These are phyloP conservation scores for Heteromormyrus szaboi DNA, from an alignment of 2,797 vertebrate genomes.

Conservation along the genomic window DNA sequence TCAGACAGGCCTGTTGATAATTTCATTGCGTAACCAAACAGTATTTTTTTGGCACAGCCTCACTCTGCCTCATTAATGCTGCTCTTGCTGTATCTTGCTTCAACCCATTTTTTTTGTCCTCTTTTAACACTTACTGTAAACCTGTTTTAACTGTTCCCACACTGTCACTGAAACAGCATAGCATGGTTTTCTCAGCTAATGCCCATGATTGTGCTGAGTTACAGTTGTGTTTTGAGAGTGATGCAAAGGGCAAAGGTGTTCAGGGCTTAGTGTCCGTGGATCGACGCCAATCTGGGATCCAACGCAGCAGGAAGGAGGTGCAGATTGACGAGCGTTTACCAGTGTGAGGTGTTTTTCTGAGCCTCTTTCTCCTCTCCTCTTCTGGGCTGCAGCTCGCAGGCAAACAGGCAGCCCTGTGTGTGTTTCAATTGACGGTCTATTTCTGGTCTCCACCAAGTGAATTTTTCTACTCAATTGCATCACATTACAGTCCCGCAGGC, in stretches of 20 bases:
- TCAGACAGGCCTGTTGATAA: background rate
- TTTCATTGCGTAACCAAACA: background rate
- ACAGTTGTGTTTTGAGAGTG: background rate
- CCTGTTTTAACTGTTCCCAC: background rate
- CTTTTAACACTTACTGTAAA: background rate
- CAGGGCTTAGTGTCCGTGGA: background rate
- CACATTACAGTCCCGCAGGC: constrained; percentile 31
- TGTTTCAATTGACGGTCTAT: constrained; percentile 45
- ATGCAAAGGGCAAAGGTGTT: background rate
- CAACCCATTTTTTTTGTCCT: background rate
- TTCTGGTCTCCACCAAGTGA: constrained; percentile 39
- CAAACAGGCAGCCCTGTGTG: constrained; percentile 47
- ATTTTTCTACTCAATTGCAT: constrained; percentile 40
- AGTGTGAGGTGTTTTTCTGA: constrained; percentile 40
- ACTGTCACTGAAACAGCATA: background rate
- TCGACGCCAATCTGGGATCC: too few species aligned
- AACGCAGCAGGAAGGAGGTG: constrained; percentile 14
- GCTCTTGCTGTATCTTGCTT: background rate
- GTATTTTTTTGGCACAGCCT: background rate
- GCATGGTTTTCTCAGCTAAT: background rate
- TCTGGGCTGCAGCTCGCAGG: constrained; percentile 53
- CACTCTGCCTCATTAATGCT: background rate
- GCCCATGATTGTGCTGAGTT: background rate
- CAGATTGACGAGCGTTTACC: constrained; percentile 28
- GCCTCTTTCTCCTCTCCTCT: constrained; percentile 38